phyloP scores from a whole-genome alignment of 1,140 invertebrate genomes.

The Drosophila mauritiana region DNA sequence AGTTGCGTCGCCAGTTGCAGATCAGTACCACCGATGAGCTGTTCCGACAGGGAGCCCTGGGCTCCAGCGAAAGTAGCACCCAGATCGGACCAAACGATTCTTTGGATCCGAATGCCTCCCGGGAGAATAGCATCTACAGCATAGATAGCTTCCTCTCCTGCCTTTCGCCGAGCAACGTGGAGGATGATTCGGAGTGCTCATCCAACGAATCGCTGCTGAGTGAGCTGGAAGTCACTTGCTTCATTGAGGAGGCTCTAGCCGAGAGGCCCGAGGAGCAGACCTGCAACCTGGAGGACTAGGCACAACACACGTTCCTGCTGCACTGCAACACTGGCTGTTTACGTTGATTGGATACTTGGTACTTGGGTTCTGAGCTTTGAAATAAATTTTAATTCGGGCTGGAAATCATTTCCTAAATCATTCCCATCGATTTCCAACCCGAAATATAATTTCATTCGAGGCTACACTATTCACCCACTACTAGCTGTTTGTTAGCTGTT shows the following conservation, averaged over 20 bases:
- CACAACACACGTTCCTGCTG: too few species aligned
- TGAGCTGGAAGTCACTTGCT: constrained; percentile 16
- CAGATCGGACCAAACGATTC: constrained; percentile 30
- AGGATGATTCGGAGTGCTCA: background rate
- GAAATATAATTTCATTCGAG: constrained; percentile 14
- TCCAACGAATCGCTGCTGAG: constrained; percentile 5
- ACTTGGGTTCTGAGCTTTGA: background rate
- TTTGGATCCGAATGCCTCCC: background rate
- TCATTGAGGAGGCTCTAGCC: constrained; percentile 38
- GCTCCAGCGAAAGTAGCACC: constrained; percentile 36
- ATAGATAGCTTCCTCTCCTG: constrained; percentile 51
- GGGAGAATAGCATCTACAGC: constrained; percentile 25
- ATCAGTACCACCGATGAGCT: constrained; percentile 17
- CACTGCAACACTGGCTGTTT: background rate
- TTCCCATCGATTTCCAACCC: constrained; percentile 8
- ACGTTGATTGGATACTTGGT: background rate
- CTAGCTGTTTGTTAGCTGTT: background rate
- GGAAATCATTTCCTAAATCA: background rate
- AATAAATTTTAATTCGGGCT: constrained; percentile 12
- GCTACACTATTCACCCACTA: background rate
- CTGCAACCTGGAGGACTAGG: background rate
- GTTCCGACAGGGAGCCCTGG: constrained; percentile 28
- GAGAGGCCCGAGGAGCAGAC: background rate
- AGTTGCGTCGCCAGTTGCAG: constrained; percentile 56
- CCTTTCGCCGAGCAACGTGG: constrained; percentile 9